A percentile compares a stretch with the other conserved stretches of the same genome.
phyloP scores from a whole-genome alignment of 2,113 vertebrate species.

The Hiodon tergisus region DNA sequence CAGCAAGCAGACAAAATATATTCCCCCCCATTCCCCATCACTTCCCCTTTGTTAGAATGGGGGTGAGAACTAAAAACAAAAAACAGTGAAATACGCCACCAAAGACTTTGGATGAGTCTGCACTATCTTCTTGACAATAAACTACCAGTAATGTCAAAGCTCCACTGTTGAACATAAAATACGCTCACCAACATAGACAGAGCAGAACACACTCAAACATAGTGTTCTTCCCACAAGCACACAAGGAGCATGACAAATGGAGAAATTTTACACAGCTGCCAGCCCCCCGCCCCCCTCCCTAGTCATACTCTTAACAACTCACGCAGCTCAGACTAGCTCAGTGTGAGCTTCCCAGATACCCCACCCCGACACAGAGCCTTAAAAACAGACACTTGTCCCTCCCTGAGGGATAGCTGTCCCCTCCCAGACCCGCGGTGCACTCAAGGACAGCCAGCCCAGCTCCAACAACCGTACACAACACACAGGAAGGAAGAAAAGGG shows the following conservation, averaged over 20 bases:
- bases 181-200: background rate
- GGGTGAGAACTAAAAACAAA: background rate
- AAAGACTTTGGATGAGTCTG: too few relatives aligned
- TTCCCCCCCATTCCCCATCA: background rate
- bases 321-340: conserved; percentile 29
- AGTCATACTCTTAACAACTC: conserved; percentile 8
- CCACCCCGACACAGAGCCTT: conserved; percentile 31
- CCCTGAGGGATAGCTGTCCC: conserved; percentile 3
- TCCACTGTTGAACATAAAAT: too few relatives aligned
- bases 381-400: conserved; percentile 12
- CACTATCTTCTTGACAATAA: too few relatives aligned
- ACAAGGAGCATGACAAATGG: background rate
- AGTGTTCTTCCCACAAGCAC: conserved; percentile 8
- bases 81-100: too few relatives aligned
- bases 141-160: too few relatives aligned
- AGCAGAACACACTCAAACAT: conserved; percentile 1
- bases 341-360: conserved; percentile 32
- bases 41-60: background rate
- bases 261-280: conserved; percentile 11
- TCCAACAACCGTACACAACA: conserved; percentile 25
- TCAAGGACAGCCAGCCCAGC: background rate
- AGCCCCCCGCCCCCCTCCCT: conserved; percentile 26
- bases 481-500: conserved; percentile 42
- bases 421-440: conserved; percentile 1
- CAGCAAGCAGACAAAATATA: background rate